These are phyloP conservation scores for Therioaphis trifolii DNA, from an alignment of 2,888 invertebrate genomes.

Conservation along the genomic window DNA sequence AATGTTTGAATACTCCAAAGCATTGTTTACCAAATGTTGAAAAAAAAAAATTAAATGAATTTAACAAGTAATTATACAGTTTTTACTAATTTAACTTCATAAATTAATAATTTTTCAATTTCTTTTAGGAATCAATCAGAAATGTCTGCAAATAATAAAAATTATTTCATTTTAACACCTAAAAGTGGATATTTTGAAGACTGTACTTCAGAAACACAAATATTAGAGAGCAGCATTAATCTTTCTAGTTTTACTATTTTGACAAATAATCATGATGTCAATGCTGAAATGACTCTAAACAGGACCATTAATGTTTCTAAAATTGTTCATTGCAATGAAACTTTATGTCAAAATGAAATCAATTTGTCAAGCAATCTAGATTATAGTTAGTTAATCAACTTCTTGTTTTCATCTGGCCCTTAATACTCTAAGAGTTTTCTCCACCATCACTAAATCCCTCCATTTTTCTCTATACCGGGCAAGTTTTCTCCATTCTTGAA, in stretches of 20 bases:
- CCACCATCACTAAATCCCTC: too few relatives aligned
- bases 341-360: slow-evolving; percentile 33
- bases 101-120: neutral
- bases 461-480: too few relatives aligned
- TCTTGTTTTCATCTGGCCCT: too few relatives aligned
- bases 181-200: slow-evolving; percentile 54
- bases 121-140: slow-evolving; percentile 30
- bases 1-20: neutral
- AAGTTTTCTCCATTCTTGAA: too few relatives aligned
- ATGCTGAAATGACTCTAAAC: slow-evolving; percentile 32
- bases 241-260: slow-evolving; percentile 51
- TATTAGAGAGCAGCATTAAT: slow-evolving; percentile 21
- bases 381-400: slow-evolving; percentile 46
- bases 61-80: neutral
- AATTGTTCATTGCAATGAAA: slow-evolving; percentile 49
- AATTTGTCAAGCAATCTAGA: neutral
- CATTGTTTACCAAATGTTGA: neutral
- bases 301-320: slow-evolving; percentile 49
- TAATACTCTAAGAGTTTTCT: too few relatives aligned
- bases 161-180: slow-evolving; percentile 40
- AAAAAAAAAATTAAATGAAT: neutral
- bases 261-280: slow-evolving; percentile 11
- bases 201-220: slow-evolving; percentile 11
- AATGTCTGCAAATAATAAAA: neutral
- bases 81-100: neutral